Percentiles rank a stretch among this genome's conserved stretches.
These are phyloP conservation scores for Melanotus villosus DNA, from an alignment of 2,888 invertebrate genomes.

Conservation along the genomic window DNA sequence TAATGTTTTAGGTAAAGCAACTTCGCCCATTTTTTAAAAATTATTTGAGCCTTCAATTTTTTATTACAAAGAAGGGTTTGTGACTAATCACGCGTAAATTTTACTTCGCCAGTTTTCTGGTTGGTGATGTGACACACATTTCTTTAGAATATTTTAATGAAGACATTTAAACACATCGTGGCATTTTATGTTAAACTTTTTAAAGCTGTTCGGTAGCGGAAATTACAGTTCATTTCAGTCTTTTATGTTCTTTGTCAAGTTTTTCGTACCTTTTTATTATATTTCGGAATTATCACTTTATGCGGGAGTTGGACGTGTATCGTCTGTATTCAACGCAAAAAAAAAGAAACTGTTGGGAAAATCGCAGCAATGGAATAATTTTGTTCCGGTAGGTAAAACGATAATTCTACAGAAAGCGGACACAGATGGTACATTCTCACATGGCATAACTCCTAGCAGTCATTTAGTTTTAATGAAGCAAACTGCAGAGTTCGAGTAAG, in stretches of 20 bases:
- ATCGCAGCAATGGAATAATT: constrained; percentile 19
- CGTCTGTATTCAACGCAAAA: constrained; percentile 7
- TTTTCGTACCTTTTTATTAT: constrained; percentile 15
- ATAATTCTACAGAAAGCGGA: constrained; percentile 1
- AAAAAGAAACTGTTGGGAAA: constrained; percentile 9
- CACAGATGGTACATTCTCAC: constrained; percentile 19
- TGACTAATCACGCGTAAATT: too few relatives aligned
- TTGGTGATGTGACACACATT: background rate
- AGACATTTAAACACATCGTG: background rate
- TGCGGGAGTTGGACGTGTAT: constrained; percentile 9
- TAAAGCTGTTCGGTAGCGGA: constrained; percentile 13
- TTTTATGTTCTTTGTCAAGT: constrained; percentile 20
- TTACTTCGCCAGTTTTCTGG: too few relatives aligned
- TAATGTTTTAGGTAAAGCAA: too few relatives aligned
- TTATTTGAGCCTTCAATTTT: too few relatives aligned
- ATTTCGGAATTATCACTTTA: constrained; percentile 16
- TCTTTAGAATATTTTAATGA: constrained; percentile 7
- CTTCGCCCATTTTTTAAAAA: too few relatives aligned
- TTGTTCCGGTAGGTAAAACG: constrained; percentile 17
- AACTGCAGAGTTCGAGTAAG: constrained; percentile 8
- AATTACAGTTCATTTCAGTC: constrained; percentile 23
- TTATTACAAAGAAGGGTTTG: too few relatives aligned
- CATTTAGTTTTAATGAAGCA: constrained; percentile 25
- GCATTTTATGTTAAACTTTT: constrained; percentile 15
- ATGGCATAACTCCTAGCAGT: constrained; percentile 14